phyloP scores from a whole-genome alignment of 2,888 invertebrate genomes.

The Pterostichus niger region DNA sequence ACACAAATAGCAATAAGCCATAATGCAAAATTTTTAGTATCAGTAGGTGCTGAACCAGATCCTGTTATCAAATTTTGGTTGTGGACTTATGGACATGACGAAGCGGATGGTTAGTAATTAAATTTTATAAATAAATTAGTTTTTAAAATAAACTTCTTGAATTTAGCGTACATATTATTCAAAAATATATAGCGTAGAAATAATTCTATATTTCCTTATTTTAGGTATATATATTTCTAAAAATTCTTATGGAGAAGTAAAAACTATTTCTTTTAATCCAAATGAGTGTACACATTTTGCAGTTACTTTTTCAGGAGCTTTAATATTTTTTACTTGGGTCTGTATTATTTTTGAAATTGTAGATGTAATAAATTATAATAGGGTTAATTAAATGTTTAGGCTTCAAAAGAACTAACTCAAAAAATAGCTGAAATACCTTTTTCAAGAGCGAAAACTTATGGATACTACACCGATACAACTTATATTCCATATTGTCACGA shows the following conservation, averaged over 20 bases:
- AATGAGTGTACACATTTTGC: slow-evolving; percentile 75
- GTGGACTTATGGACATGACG: slow-evolving; percentile 80
- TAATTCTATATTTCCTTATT: slow-evolving; percentile 51
- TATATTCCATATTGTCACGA: slow-evolving; percentile 78
- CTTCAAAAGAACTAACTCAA: neutral
- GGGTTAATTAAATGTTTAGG: neutral
- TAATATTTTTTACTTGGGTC: slow-evolving; percentile 67
- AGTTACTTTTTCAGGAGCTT: slow-evolving; percentile 73
- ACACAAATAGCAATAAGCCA: slow-evolving; percentile 78
- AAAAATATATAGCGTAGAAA: neutral
- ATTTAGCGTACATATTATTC: neutral
- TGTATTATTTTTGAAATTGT: neutral
- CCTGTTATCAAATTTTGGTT: slow-evolving; percentile 81
- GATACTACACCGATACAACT: slow-evolving; percentile 78
- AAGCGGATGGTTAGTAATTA: slow-evolving; percentile 78
- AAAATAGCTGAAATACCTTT: slow-evolving; percentile 16
- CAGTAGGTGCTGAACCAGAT: slow-evolving; percentile 78
- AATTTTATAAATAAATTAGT: neutral
- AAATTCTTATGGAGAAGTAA: slow-evolving; percentile 71
- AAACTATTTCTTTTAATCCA: slow-evolving; percentile 74
- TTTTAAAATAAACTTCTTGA: neutral
- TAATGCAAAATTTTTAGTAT: slow-evolving; percentile 81
- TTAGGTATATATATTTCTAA: slow-evolving; percentile 68
- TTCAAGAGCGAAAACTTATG: slow-evolving; percentile 76
- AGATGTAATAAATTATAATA: neutral